Evolutionary conservation across 2,888 invertebrate species (phyloP), one percentile per base, ranked within the genome.

Genomic region (Oxystoma pomonae): DNA sequence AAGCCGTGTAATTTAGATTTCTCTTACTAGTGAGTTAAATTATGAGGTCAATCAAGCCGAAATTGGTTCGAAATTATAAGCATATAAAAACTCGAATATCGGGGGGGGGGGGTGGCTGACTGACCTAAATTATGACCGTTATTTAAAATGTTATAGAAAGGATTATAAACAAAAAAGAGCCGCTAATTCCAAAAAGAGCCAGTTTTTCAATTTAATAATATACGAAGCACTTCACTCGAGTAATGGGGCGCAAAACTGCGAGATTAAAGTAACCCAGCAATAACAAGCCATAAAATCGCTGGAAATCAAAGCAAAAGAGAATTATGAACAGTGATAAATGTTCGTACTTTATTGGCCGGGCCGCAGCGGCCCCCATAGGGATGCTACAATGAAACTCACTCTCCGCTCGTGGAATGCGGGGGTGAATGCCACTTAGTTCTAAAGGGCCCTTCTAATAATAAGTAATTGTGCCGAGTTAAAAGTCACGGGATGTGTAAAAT

Each of bases 381-480:
- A 59, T 65, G 64, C 69, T 76, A 78, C 78, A 78, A 75, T 75
- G 76, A 76, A 78, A 78, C 70, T 73, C 78, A 76, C 74, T 78
- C 72, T 68, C 71, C 74, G 70, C 71, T 76, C 62, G 76, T 69
- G 73, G 75, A 74, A 75, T 74, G 73, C 69, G 72, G 71, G 72
- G 74, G 71, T 69, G 68, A 73, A 73, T 70, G 69, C 70, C 73
- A 71, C 73, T 72, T 69, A 71, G 35, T 35, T 12, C 35, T 7
- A 35, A 35, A 35, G 35, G 35, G 35, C 35, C 35, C 12, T 65
- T 63, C 65, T 65, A 63, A 65, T 67, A 67, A 67, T 67, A 67
- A 67, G 67, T 67, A 67, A 67, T 67, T 67, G 67, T 65, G 67
- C 63, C 58, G 63, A 64, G 67, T 65, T 64, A 67, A 65, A 67